These are phyloP conservation scores for Chaitophorus viminalis DNA, from an alignment of 2,888 invertebrate species.

Conservation along the genomic window DNA sequence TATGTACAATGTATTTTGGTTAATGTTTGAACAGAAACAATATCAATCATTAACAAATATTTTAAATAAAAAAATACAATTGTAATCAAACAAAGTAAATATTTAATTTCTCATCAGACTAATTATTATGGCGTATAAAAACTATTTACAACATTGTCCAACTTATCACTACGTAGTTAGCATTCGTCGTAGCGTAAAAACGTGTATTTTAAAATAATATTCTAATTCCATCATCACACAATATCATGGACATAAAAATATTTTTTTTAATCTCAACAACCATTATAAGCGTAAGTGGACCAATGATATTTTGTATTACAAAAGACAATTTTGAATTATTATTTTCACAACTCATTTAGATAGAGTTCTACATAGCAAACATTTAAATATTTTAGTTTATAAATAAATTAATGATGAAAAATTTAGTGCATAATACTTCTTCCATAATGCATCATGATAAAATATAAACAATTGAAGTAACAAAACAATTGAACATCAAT, in stretches of 20 bases:
- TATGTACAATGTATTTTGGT: neutral
- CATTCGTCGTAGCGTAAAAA: neutral
- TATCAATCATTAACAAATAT: neutral
- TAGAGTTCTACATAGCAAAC: too few relatives aligned
- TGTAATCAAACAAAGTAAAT: conserved; percentile 14
- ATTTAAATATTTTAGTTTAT: too few relatives aligned
- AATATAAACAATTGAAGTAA: too few relatives aligned
- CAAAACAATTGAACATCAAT: too few relatives aligned
- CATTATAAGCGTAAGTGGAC: neutral
- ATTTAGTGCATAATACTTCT: too few relatives aligned
- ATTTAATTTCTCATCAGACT: neutral
- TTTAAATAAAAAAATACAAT: neutral
- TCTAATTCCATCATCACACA: neutral
- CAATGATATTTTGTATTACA: neutral
- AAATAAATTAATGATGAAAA: too few relatives aligned
- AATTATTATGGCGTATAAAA: neutral
- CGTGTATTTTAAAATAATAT: neutral
- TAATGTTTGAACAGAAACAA: neutral
- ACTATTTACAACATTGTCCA: neutral
- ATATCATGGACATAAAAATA: neutral
- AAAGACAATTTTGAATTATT: too few relatives aligned
- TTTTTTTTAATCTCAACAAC: neutral
- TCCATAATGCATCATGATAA: too few relatives aligned
- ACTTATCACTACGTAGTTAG: neutral
- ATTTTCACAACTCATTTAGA: too few relatives aligned